Percentiles rank a stretch among this genome's conserved stretches.
Conservation (phyloP, 2,113 vertebrate genomes). For the Podiceps cristatus region DNA sequence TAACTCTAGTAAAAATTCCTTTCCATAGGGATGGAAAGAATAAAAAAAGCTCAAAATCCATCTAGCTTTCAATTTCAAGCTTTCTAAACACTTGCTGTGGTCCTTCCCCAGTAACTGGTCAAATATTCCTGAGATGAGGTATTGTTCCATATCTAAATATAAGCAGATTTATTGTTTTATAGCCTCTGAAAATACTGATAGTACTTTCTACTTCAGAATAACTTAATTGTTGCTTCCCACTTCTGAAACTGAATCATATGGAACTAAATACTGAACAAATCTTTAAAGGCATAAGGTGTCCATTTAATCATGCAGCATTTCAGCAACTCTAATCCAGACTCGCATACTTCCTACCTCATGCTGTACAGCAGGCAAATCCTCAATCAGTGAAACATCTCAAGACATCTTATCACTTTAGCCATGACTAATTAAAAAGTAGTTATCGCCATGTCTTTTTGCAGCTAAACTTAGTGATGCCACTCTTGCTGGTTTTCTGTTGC, state of each 20-base stretch:
- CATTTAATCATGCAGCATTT: neutral
- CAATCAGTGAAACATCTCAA: neutral
- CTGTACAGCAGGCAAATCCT: neutral
- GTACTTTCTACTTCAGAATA: neutral
- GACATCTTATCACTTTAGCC: neutral
- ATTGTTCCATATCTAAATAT: neutral
- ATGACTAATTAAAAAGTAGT: neutral
- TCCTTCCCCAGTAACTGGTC: neutral
- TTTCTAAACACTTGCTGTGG: neutral
- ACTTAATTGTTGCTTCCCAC: neutral
- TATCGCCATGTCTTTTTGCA: neutral
- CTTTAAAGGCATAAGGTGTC: neutral
- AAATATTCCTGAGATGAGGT: neutral
- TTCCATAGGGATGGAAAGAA: neutral
- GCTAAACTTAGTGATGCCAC: neutral
- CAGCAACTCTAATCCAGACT: neutral
- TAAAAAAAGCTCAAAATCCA: neutral
- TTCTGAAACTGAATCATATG: neutral
- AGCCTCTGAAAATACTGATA: neutral
- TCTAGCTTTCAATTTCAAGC: neutral
- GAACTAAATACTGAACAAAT: neutral
- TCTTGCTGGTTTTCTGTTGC: neutral
- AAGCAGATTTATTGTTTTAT: neutral
- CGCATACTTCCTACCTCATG: neutral
- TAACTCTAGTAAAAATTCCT: neutral